Conservation (phyloP, 2,888 invertebrate species). For the Thymelicus acteon region DNA sequence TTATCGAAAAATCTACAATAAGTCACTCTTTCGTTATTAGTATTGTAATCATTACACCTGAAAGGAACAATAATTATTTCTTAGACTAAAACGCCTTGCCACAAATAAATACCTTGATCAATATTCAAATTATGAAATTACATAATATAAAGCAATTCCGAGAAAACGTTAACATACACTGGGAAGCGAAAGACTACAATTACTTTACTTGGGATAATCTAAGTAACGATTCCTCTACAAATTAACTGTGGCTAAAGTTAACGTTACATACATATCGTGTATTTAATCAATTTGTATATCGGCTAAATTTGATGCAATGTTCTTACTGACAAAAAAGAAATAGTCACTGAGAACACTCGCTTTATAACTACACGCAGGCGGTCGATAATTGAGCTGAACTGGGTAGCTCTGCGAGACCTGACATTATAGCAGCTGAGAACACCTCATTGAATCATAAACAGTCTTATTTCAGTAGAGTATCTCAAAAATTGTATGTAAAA, state of each 20-base stretch:
- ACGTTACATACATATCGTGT: too few relatives aligned
- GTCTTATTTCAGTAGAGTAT: neutral
- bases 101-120: too few relatives aligned
- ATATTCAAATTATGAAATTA: too few relatives aligned
- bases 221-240: too few relatives aligned
- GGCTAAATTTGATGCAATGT: neutral
- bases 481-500: too few relatives aligned
- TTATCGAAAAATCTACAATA: neutral
- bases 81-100: too few relatives aligned
- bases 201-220: too few relatives aligned
- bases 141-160: too few relatives aligned
- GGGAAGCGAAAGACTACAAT: too few relatives aligned
- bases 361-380: constrained; percentile 30
- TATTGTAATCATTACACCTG: too few relatives aligned
- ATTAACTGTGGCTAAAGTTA: neutral
- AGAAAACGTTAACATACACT: too few relatives aligned
- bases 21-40: neutral
- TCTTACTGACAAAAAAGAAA: constrained; percentile 12
- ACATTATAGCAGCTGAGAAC: neutral
- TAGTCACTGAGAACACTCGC: constrained; percentile 21
- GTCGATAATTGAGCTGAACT: constrained; percentile 30
- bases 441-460: constrained; percentile 5
- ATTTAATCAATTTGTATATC: neutral
- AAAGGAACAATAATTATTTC: too few relatives aligned
- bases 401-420: constrained; percentile 15